A percentile compares a stretch with the other conserved stretches of the same genome.
These are phyloP conservation scores for Bettongia penicillata DNA, from an alignment of 2,113 vertebrate genomes.

Conservation along the genomic window DNA sequence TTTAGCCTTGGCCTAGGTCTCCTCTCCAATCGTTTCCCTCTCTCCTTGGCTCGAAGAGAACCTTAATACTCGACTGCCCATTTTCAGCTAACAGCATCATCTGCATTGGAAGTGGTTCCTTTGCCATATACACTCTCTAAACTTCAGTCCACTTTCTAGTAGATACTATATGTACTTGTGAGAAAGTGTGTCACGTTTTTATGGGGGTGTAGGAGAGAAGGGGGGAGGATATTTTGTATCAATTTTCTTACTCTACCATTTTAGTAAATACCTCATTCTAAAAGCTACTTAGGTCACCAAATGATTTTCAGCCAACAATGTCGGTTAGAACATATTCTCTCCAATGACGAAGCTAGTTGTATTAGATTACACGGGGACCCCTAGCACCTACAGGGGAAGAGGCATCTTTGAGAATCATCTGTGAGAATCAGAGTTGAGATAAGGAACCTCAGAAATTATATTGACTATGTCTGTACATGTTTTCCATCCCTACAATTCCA, in stretches of 20 bases:
- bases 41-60: background rate
- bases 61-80: background rate
- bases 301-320: background rate
- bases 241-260: background rate
- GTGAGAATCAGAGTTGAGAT: background rate
- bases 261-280: background rate
- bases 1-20: background rate
- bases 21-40: background rate
- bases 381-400: accelerated
- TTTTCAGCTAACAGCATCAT: background rate
- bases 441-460: background rate
- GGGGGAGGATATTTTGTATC: background rate
- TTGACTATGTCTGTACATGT: background rate
- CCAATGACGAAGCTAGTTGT: background rate
- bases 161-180: background rate
- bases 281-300: background rate
- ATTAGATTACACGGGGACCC: background rate
- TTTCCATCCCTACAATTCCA: background rate
- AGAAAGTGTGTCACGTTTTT: background rate
- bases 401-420: background rate
- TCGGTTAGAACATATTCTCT: background rate
- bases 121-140: background rate
- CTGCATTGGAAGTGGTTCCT: background rate
- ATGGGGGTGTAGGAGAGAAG: background rate
- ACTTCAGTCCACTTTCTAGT: background rate